Conservation (phyloP, 2,888 invertebrate genomes). For the Endotricha flammealis region DNA sequence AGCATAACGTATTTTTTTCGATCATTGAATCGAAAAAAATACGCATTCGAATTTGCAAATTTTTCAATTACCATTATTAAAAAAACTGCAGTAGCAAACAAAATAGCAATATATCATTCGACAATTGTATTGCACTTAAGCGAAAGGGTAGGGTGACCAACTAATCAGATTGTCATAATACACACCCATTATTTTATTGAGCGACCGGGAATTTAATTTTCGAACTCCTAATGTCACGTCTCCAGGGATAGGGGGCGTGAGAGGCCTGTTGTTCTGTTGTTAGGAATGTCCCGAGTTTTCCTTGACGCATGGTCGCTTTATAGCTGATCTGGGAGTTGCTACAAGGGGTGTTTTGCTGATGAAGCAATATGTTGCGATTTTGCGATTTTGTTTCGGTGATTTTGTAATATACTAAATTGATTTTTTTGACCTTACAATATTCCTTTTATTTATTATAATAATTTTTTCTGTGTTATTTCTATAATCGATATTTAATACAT, state of each 20-base stretch:
- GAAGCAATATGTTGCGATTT: slow-evolving; percentile 38
- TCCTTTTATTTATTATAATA: no score
- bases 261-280: slow-evolving; percentile 15
- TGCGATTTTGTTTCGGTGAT: slow-evolving; percentile 11
- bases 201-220: slow-evolving; percentile 55
- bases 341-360: slow-evolving; percentile 16
- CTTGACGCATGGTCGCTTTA: slow-evolving; percentile 26
- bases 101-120: slow-evolving; percentile 20
- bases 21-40: no score
- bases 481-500: no score
- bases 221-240: slow-evolving; percentile 45
- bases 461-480: no score
- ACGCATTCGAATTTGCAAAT: slow-evolving; percentile 5
- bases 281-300: slow-evolving; percentile 17
- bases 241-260: slow-evolving; percentile 34
- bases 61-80: slow-evolving; percentile 21
- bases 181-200: slow-evolving; percentile 62
- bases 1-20: no score
- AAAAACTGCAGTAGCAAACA: slow-evolving; percentile 16
- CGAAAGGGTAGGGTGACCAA: slow-evolving; percentile 34
- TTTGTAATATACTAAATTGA: background rate
- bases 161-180: slow-evolving; percentile 58
- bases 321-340: slow-evolving; percentile 43
- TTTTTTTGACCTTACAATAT: no score
- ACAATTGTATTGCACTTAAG: slow-evolving; percentile 20